Evolutionary conservation across 1,140 invertebrate species (phyloP).

Genomic region (Phortica variegata): DNA sequence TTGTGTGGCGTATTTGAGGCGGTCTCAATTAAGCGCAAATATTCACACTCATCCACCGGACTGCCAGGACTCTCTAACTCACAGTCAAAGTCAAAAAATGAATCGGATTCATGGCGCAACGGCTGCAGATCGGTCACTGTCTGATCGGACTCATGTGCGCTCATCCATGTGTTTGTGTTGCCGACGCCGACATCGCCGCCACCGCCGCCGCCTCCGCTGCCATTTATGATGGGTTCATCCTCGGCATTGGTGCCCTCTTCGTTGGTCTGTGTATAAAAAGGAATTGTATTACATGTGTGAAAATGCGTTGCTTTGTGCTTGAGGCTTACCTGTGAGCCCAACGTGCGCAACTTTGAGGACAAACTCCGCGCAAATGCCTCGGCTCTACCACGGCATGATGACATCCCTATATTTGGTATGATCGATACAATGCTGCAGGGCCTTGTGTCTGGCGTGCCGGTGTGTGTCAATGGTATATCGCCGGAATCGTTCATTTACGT

Average conservation of each 20-base stretch:
- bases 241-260: slow-evolving; percentile 39
- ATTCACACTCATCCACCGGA: slow-evolving; percentile 64
- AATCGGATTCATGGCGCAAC: slow-evolving; percentile 60
- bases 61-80: slow-evolving; percentile 67
- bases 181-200: background rate
- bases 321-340: slow-evolving; percentile 60
- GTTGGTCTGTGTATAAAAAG: slow-evolving; percentile 26
- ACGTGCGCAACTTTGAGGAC: slow-evolving; percentile 69
- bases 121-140: slow-evolving; percentile 56
- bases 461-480: slow-evolving; percentile 48
- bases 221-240: slow-evolving; percentile 53
- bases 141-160: slow-evolving; percentile 38
- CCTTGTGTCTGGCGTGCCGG: slow-evolving; percentile 43
- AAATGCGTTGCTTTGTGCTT: background rate
- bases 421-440: slow-evolving; percentile 53
- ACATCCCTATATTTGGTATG: slow-evolving; percentile 61
- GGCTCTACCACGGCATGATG: slow-evolving; percentile 74
- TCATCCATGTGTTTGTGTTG: slow-evolving; percentile 46
- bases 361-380: slow-evolving; percentile 77
- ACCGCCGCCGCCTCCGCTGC: slow-evolving; percentile 2
- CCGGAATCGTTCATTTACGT: slow-evolving; percentile 56
- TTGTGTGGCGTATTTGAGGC: slow-evolving; percentile 57
- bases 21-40: slow-evolving; percentile 57
- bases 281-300: background rate
- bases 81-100: slow-evolving; percentile 64